Base-by-base conservation (phyloP, 1,140 invertebrate species). In the Sminthurinus signatus region DNA sequence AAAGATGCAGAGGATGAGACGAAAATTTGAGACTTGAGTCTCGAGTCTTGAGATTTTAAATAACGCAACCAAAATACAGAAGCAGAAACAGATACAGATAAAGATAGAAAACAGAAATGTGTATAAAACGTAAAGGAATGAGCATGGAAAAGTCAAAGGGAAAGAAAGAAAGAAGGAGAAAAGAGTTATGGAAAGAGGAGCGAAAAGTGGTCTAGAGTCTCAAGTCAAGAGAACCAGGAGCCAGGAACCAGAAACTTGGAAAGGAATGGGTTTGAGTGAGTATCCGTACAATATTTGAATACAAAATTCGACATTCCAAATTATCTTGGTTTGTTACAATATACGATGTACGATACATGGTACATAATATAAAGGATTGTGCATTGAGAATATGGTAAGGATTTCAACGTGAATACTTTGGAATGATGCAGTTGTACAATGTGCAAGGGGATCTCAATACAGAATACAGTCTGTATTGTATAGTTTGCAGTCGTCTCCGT, bases 221-320 rank as follows among this genome's bases (percentile, higher is more conserved):
- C n/a, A n/a, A n/a, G n/a, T n/a, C n/a, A n/a, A n/a, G n/a, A n/a
- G n/a, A n/a, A n/a, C n/a, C n/a, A n/a, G n/a, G n/a, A n/a, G n/a
- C n/a, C n/a, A n/a, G n/a, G n/a, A n/a, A n/a, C n/a, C n/a, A n/a
- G n/a, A n/a, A n/a, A n/a, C n/a, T n/a, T n/a, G 50, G 50, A 52
- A n/a, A 14, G 50, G 50, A 52, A 28, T 27, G 50, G 50, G 23
- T 56, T 56, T 17, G 12, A 39, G 32, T 14, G 62, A 58, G 55
- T 64, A 50, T 51, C 54, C 52, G 63, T 65, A 65, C 63, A 48
- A 28, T 65, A 65, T 65, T 59, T 39, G 64, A 66, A 66, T 66
- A 66, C 64, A 43, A 61, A 66, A 66, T 66, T 66, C 59, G 58
- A 60, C 51, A 66, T 58, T 61, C 61, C 51, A 66, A 66, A 56